Conservation (phyloP, 2,113 vertebrate species). For the Ophiodon elongatus region DNA sequence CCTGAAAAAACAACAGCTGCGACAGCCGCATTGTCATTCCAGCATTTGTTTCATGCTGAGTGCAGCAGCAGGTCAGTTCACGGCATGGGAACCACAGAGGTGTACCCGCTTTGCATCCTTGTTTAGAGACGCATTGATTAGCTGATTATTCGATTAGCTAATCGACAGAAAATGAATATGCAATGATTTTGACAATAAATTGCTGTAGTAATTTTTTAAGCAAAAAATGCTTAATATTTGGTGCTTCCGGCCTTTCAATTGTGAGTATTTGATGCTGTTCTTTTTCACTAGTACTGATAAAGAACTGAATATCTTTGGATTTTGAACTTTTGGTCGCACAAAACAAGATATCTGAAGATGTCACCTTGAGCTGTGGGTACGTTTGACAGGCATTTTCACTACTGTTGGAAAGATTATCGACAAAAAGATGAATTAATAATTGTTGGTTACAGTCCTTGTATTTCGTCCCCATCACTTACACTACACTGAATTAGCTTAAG, state of each 20-base stretch:
- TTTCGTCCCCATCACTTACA: too few relatives aligned
- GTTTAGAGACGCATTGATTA: not conserved
- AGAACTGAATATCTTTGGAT: not conserved
- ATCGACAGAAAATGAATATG: not conserved
- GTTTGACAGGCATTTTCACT: not conserved
- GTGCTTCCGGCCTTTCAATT: not conserved
- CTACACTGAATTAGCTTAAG: not conserved
- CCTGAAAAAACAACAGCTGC: constrained; percentile 87
- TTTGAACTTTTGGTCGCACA: too few relatives aligned
- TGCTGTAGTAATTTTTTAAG: not conserved
- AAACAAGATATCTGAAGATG: not conserved
- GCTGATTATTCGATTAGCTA: not conserved
- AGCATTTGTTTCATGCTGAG: constrained; percentile 78
- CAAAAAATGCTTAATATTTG: not conserved
- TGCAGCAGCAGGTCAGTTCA: constrained; percentile 69
- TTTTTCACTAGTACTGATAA: not conserved
- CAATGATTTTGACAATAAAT: not conserved
- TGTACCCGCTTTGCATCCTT: constrained; percentile 11
- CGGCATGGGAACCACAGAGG: constrained; percentile 55
- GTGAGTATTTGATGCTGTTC: not conserved
- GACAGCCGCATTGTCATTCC: constrained; percentile 69
- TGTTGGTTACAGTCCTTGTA: not conserved
- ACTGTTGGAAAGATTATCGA: not conserved
- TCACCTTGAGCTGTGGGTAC: not conserved
- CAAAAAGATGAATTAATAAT: not conserved